These are phyloP conservation scores for Balanococcus diminutus DNA, from an alignment of 2,888 invertebrate genomes.

Conservation along the genomic window DNA sequence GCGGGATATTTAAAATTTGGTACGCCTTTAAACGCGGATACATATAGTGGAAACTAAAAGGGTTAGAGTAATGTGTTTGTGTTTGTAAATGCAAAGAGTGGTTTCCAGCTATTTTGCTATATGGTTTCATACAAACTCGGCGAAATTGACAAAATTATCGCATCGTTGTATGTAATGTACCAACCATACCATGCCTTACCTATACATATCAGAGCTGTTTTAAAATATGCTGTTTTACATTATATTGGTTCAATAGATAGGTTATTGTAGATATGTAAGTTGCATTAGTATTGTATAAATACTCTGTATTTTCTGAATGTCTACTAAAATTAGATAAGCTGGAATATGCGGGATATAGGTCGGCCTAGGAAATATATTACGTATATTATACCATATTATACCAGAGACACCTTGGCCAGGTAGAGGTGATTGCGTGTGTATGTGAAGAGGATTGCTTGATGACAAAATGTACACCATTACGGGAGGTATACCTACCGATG, in stretches of 20 bases:
- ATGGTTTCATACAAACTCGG: background rate
- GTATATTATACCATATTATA: background rate
- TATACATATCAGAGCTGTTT: background rate
- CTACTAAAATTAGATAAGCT: background rate
- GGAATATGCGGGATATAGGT: background rate
- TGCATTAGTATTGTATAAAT: background rate
- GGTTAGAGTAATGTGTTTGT: background rate
- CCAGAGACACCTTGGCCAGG: background rate
- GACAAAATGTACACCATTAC: constrained; percentile 9
- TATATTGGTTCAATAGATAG: constrained; percentile 7
- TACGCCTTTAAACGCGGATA: background rate
- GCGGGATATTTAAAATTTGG: constrained; percentile 1
- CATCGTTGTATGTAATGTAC: background rate
- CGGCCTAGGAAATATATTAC: background rate
- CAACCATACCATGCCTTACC: background rate
- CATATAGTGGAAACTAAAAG: background rate
- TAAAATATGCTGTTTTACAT: background rate
- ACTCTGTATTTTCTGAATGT: background rate
- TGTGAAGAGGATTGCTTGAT: background rate
- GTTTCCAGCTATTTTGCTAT: background rate
- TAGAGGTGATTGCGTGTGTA: background rate
- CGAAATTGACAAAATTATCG: background rate
- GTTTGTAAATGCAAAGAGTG: background rate
- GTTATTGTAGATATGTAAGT: too few relatives aligned
- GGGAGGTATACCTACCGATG: background rate